Evolutionary conservation across 2,888 invertebrate genomes (phyloP).

Genomic region (Fragum whitleyi): DNA sequence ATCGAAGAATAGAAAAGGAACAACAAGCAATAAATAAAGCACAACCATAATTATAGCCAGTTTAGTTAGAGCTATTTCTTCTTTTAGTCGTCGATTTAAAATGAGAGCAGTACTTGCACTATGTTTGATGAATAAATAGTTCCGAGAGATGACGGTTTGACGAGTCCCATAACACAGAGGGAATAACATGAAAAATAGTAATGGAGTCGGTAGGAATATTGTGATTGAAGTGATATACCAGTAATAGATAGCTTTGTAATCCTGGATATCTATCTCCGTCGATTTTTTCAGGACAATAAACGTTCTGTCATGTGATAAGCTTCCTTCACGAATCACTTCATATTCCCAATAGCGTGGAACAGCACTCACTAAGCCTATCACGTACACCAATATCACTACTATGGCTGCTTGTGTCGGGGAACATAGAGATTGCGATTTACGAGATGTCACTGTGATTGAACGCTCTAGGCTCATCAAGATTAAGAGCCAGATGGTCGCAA

Average conservation of each 20-base stretch:
- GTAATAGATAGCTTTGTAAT: constrained; percentile 82
- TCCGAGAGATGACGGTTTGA: constrained; percentile 70
- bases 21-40: constrained; percentile 79
- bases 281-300: constrained; percentile 74
- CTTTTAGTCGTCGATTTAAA: constrained; percentile 76
- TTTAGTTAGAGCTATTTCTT: constrained; percentile 78
- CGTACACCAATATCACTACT: constrained; percentile 78
- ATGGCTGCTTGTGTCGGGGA: constrained; percentile 79
- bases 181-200: constrained; percentile 75
- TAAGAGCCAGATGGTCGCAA: constrained; percentile 81
- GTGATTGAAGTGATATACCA: constrained; percentile 82
- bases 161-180: constrained; percentile 74
- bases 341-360: constrained; percentile 83
- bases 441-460: constrained; percentile 76
- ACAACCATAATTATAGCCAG: constrained; percentile 78
- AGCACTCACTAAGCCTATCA: constrained; percentile 81
- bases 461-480: constrained; percentile 81
- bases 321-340: constrained; percentile 64
- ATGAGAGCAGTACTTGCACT: constrained; percentile 74
- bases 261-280: constrained; percentile 72
- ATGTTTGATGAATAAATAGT: constrained; percentile 75
- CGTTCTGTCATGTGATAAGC: constrained; percentile 43
- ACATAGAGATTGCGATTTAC: constrained; percentile 75
- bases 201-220: constrained; percentile 79
- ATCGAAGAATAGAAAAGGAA: constrained; percentile 77